phyloP scores from a whole-genome alignment of 2,797 vertebrate species.

The Pagetopsis macropterus region DNA sequence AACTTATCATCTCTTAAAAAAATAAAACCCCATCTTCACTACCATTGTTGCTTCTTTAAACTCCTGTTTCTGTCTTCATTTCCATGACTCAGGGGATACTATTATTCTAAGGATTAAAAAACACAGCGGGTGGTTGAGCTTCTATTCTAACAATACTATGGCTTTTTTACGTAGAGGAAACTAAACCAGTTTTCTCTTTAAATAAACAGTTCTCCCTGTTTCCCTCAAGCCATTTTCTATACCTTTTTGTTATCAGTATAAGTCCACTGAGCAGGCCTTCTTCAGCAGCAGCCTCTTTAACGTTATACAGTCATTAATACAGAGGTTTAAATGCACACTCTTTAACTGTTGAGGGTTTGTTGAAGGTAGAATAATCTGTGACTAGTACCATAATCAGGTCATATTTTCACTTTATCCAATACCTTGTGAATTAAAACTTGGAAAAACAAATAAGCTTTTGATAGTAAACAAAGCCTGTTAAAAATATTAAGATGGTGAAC shows the following conservation, averaged over 20 bases:
- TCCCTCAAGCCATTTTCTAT: constrained; percentile 17
- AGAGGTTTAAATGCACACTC: too few species aligned
- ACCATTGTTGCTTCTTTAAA: constrained; percentile 10
- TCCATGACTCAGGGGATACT: constrained; percentile 15
- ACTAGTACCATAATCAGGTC: too few species aligned
- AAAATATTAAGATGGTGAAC: too few species aligned
- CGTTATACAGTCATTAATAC: too few species aligned
- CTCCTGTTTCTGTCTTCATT: constrained; percentile 11
- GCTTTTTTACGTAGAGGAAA: constrained; percentile 33
- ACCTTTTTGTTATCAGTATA: constrained; percentile 44
- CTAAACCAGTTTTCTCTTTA: constrained; percentile 48
- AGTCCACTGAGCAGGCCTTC: constrained; percentile 17
- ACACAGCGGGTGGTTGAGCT: constrained; percentile 33
- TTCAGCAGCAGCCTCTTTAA: background rate
- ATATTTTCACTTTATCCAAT: too few species aligned
- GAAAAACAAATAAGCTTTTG: too few species aligned
- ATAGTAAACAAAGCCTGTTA: too few species aligned
- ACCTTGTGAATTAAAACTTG: too few species aligned
- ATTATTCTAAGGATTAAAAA: constrained; percentile 13
- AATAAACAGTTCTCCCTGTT: constrained; percentile 31
- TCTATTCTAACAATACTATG: constrained; percentile 5
- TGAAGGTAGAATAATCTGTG: too few species aligned
- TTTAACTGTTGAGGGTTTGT: too few species aligned
- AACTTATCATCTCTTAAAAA: constrained; percentile 4
- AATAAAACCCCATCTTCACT: constrained; percentile 6